Base-by-base conservation (phyloP, 2,888 invertebrate species). In the Listrodromus nycthemerus region DNA sequence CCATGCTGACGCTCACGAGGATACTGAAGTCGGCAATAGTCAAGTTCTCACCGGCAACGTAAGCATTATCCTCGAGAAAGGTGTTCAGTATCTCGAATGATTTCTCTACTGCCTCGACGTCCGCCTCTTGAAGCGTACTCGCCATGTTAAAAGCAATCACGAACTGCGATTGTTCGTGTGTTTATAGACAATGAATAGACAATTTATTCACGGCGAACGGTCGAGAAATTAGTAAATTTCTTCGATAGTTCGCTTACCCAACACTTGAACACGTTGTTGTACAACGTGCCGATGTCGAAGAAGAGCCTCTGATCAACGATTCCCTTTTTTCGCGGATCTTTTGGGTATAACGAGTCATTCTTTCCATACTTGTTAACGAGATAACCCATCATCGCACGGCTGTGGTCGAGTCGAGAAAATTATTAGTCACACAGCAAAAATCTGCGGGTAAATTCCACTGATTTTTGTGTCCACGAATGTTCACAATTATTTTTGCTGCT, bases 351-450 rank as follows among this genome's bases (percentile, higher is more conserved):
- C 0, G 95, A 94, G 90, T 96, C 96, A 89, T 96, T 95, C 92
- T 97, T 97, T 78, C 96, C 97, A 92, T 98, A 98, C 90, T 97
- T 96, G 93, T 96, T 96, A 45, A 95, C 96, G 91, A 98, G 94
- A 93, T 98, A 98, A 0, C 95, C 94, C 93, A 96, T 95, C 91
- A 98, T 98, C 85, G 97, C 96, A 63, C 97, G 96, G 69, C 98
- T 94, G 88, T 2, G 63, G 48, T 48, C 16, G 37, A 6, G 10
- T 24, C 3, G 10, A 55, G 6, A 19, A 16, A 63, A 63, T 45
- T 24, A 37, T 24, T 24, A 30, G 71, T 80, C 58, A 55, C n/a
- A n/a, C n/a, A n/a, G n/a, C n/a, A n/a, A n/a, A n/a, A n/a, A n/a
- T n/a, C n/a, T n/a, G n/a, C n/a, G n/a, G n/a, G n/a, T n/a, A n/a